Evolutionary conservation across 2,888 invertebrate genomes (phyloP).

Genomic region (Phortica okadai): DNA sequence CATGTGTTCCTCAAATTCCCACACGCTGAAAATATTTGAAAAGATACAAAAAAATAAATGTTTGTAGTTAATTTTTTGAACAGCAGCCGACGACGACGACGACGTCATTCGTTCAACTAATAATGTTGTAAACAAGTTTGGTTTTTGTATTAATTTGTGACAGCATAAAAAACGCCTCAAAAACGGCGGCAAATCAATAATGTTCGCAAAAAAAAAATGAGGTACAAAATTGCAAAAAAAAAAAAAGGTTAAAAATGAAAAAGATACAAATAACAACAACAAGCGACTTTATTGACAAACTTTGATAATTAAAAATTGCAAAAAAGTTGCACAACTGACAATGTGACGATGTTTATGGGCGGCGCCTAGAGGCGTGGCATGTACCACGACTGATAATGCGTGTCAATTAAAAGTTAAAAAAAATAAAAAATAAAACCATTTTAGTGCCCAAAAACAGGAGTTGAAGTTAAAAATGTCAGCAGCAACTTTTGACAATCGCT

Average conservation of each 20-base stretch:
- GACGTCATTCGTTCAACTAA: slow-evolving; percentile 46
- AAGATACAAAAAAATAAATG: background rate
- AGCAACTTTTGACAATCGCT: slow-evolving; percentile 28
- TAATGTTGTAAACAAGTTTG: slow-evolving; percentile 68
- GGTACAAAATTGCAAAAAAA: too few species aligned
- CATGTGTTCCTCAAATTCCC: slow-evolving; percentile 20
- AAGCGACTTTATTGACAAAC: slow-evolving; percentile 17
- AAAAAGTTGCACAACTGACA: background rate
- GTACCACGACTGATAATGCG: background rate
- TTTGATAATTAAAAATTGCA: slow-evolving; percentile 26
- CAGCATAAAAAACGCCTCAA: slow-evolving; percentile 48
- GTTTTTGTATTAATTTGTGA: slow-evolving; percentile 42
- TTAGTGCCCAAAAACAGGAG: background rate
- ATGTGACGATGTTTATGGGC: background rate
- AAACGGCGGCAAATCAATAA: slow-evolving; percentile 44
- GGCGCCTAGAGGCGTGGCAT: background rate
- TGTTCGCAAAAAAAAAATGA: background rate
- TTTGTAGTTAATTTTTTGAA: slow-evolving; percentile 27
- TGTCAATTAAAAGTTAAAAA: slow-evolving; percentile 9
- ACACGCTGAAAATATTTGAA: slow-evolving; percentile 14
- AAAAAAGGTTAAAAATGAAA: background rate
- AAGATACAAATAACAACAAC: background rate
- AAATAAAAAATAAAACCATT: slow-evolving; percentile 3
- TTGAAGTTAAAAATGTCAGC: background rate
- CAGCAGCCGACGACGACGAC: background rate